phyloP scores from a whole-genome alignment of 2,113 vertebrate genomes.

The Panthera tigris region DNA sequence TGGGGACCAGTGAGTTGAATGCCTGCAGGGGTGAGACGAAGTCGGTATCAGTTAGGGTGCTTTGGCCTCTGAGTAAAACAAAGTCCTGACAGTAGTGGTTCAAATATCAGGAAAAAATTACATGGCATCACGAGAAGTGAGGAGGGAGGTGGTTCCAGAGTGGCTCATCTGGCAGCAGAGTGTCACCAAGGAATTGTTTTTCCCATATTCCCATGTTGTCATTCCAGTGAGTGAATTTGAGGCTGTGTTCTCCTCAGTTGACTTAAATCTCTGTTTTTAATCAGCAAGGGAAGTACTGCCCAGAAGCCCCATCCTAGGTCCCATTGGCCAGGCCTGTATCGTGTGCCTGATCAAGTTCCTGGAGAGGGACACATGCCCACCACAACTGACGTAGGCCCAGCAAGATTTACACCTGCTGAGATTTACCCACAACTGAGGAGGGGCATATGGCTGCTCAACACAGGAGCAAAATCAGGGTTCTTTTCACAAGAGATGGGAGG shows the following conservation, averaged over 20 bases:
- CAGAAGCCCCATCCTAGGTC: neutral
- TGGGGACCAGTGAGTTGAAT: neutral
- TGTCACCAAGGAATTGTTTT: neutral
- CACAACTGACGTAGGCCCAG: neutral
- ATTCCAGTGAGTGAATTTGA: neutral
- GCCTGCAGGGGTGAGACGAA: neutral
- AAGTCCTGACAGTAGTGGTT: neutral
- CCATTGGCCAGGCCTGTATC: neutral
- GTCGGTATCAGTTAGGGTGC: neutral
- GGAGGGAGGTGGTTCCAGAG: neutral
- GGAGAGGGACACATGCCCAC: neutral
- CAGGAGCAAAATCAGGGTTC: neutral
- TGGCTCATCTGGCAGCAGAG: neutral
- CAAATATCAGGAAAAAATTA: neutral
- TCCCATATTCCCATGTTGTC: neutral
- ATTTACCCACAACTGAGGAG: no score
- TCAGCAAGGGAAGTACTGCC: neutral
- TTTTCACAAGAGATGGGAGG: neutral
- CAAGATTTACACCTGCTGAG: neutral
- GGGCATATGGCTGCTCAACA: neutral
- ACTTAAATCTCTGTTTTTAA: neutral
- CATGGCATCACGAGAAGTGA: neutral
- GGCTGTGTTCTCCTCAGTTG: neutral
- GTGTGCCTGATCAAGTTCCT: neutral
- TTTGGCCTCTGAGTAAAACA: neutral